A percentile compares a stretch with the other conserved stretches of the same genome.
Evolutionary conservation across 2,888 invertebrate genomes (phyloP).

Genomic region (Thymelicus acteon): DNA sequence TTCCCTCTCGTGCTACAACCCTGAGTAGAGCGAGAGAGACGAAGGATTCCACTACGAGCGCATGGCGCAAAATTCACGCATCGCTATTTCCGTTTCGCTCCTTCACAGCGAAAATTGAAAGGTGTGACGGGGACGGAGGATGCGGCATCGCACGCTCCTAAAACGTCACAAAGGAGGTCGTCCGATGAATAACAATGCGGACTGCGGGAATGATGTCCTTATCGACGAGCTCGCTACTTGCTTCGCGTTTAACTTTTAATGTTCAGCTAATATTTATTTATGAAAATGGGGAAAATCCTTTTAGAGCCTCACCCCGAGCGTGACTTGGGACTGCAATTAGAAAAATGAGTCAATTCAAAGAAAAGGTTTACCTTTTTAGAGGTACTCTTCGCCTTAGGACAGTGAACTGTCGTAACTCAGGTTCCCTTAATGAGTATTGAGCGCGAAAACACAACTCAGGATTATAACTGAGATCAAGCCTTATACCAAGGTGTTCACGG

Average conservation of each 20-base stretch:
- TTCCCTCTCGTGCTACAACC: constrained; percentile 45
- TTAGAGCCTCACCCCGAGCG: background rate
- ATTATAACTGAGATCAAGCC: no score
- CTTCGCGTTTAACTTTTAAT: constrained; percentile 38
- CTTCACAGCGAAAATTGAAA: constrained; percentile 29
- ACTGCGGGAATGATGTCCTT: constrained; percentile 82
- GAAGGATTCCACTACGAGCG: constrained; percentile 65
- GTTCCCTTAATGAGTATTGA: no score
- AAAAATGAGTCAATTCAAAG: background rate
- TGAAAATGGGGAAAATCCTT: constrained; percentile 15
- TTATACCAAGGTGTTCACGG: no score
- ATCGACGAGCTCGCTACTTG: constrained; percentile 54
- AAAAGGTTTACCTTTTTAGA: background rate
- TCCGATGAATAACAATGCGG: constrained; percentile 82
- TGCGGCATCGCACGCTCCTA: constrained; percentile 78
- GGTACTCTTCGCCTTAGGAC: no score
- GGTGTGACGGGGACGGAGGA: constrained; percentile 61
- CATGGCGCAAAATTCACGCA: constrained; percentile 76
- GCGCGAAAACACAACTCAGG: no score
- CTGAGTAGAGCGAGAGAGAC: constrained; percentile 51
- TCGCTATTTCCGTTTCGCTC: constrained; percentile 56
- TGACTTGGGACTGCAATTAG: background rate
- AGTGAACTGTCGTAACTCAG: no score
- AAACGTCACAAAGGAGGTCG: constrained; percentile 81
- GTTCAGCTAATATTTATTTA: constrained; percentile 34